A percentile compares a stretch with the other conserved stretches of the same genome.
phyloP scores from a whole-genome alignment of 2,797 vertebrate genomes.

The Anguilla megastoma region DNA sequence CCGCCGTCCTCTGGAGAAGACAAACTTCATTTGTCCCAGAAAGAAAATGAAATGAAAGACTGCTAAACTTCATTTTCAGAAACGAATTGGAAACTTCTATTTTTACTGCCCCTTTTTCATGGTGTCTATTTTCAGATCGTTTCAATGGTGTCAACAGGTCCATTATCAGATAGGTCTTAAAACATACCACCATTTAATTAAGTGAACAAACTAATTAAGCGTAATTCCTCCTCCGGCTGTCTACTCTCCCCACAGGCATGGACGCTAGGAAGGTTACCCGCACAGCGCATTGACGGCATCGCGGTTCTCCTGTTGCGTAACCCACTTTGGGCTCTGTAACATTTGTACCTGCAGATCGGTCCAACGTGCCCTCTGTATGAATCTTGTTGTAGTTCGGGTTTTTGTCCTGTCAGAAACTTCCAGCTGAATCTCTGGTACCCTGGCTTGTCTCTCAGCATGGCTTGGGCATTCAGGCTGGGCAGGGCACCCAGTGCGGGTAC shows the following conservation, averaged over 20 bases:
- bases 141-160: conserved; percentile 15
- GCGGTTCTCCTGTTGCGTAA: neutral
- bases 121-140: neutral
- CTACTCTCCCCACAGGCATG: neutral
- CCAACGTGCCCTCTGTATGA: neutral
- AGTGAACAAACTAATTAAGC: neutral
- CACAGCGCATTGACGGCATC: neutral
- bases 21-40: conserved; percentile 21
- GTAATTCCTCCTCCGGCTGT: neutral
- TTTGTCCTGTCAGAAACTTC: neutral
- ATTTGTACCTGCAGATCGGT: neutral
- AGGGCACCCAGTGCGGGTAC: neutral
- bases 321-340: neutral
- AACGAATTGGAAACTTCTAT: conserved; percentile 14
- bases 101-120: conserved; percentile 19
- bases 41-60: conserved; percentile 23
- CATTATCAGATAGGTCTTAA: neutral
- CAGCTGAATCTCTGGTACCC: neutral
- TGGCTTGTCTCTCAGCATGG: neutral
- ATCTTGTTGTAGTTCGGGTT: neutral
- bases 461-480: neutral
- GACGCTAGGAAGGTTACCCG: neutral
- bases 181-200: conserved; percentile 6
- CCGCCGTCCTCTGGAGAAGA: conserved; percentile 16
- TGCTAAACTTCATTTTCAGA: neutral